A percentile compares a stretch with the other conserved stretches of the same genome.
Conservation (phyloP, 1,140 invertebrate species). For the Trichonephila clavipes region DNA sequence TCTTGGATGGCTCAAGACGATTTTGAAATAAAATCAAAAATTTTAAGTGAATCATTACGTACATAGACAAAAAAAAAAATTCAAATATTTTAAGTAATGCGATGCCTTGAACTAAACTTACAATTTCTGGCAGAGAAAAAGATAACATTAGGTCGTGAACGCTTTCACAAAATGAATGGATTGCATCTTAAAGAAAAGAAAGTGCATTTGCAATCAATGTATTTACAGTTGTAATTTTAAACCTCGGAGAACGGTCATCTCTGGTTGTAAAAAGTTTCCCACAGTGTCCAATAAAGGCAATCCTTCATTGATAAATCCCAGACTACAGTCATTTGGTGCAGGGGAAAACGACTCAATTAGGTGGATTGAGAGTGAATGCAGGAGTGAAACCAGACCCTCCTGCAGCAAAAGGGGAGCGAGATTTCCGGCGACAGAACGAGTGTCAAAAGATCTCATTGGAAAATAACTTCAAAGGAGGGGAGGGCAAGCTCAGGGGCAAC, state of each 20-base stretch:
- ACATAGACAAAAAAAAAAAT: too few relatives aligned
- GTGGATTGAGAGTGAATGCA: background rate
- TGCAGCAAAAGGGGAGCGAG: background rate
- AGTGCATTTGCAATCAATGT: background rate
- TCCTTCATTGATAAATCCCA: conserved; percentile 22
- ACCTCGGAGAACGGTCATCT: background rate
- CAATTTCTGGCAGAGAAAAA: too few relatives aligned
- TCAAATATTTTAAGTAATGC: too few relatives aligned
- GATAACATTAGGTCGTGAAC: too few relatives aligned
- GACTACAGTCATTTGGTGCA: conserved; percentile 15
- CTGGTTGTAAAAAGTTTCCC: background rate
- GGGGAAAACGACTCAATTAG: conserved; percentile 62
- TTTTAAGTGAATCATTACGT: too few relatives aligned
- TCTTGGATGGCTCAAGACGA: too few relatives aligned
- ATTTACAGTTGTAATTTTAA: background rate
- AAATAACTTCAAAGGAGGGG: conserved; percentile 12
- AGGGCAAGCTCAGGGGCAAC: too few relatives aligned
- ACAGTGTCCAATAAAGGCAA: background rate
- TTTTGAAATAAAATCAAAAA: too few relatives aligned
- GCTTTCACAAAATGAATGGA: too few relatives aligned
- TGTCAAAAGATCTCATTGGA: conserved; percentile 59
- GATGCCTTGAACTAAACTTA: too few relatives aligned
- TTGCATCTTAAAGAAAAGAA: background rate
- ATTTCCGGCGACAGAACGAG: conserved; percentile 69
- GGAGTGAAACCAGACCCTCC: conserved; percentile 48